Conservation (phyloP, 2,113 vertebrate species). For the Osmerus mordax region DNA sequence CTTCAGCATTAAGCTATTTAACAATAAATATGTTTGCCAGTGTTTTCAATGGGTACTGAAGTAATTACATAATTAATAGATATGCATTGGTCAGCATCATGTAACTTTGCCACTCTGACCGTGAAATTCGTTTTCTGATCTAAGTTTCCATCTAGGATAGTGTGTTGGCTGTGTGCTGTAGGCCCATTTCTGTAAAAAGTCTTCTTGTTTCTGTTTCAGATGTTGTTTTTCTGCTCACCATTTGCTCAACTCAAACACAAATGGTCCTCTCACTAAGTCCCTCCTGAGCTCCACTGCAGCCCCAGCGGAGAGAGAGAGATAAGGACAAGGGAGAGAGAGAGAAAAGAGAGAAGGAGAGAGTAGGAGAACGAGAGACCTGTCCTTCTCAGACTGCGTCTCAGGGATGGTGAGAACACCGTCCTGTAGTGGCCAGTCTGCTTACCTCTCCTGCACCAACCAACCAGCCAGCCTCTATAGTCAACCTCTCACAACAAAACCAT, state of each 20-base stretch:
- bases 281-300: constrained; percentile 43
- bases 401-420: constrained; percentile 70
- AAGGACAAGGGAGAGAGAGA: constrained; percentile 1
- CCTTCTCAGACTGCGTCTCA: constrained; percentile 52
- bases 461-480: constrained; percentile 30
- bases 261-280: constrained; percentile 48
- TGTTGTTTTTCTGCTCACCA: constrained; percentile 54
- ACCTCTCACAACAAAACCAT: constrained; percentile 68
- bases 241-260: constrained; percentile 38
- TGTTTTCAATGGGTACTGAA: too few relatives aligned
- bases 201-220: constrained; percentile 58
- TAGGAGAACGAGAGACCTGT: constrained; percentile 26
- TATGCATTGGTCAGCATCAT: too few relatives aligned
- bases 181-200: neutral
- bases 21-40: too few relatives aligned
- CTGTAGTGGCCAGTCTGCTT: constrained; percentile 42
- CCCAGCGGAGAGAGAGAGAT: constrained; percentile 33
- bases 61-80: too few relatives aligned
- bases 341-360: constrained; percentile 17
- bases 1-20: too few relatives aligned
- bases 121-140: too few relatives aligned
- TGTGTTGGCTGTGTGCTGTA: too few relatives aligned
- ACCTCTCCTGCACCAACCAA: constrained; percentile 29
- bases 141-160: too few relatives aligned
- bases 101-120: too few relatives aligned